Base-by-base conservation (phyloP, 2,888 invertebrate species). In the Orchestes rusci region DNA sequence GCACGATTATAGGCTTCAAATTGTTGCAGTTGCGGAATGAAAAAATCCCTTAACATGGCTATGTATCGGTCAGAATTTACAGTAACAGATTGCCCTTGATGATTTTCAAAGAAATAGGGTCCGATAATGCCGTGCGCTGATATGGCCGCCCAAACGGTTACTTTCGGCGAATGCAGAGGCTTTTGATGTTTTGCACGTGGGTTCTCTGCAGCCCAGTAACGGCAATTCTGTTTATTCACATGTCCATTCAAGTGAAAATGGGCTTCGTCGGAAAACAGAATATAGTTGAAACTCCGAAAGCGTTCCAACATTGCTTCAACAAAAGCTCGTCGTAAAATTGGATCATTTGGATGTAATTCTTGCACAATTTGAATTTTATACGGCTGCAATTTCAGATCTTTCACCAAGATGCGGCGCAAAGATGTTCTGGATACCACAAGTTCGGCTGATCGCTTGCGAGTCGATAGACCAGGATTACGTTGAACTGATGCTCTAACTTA, bases 391-490 rank as follows among this genome's bases (percentile, higher is more conserved):
- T 35, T 35, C 7, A 35, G 8, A 35, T 35, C 35, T 35, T 5
- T 35, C 18, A 18, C 17, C 35, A 35, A 35, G 17, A 35, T 35
- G 7, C 16, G 35, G 17, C 35, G 37, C 38, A 42, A 23, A 27
- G 27, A 42, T 27, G 38, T 39, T 42, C 35, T 23, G 13, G 35
- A 35, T 35, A 35, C 35, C 13, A 18, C 35, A 15, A 35, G 35
- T 18, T 41, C 39, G 5, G 39, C 16, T 34, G 18, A 43, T 15
- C 32, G n/a, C 27, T 28, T 42, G 16, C 42, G 42, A 19, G 35
- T 37, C 16, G 42, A 18, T 35, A 37, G 16, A 19, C 36, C 42
- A 23, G 42, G 35, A 42, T 37, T 16, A 10, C 16, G 42, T 42
- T n/a, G 35, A 16, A 16, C 16, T 15, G 35, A 35, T 16, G 35